Evolutionary conservation across 2,888 invertebrate species (phyloP), one percentile per base, ranked within the genome.

Genomic region (Lucinisca nassula): DNA sequence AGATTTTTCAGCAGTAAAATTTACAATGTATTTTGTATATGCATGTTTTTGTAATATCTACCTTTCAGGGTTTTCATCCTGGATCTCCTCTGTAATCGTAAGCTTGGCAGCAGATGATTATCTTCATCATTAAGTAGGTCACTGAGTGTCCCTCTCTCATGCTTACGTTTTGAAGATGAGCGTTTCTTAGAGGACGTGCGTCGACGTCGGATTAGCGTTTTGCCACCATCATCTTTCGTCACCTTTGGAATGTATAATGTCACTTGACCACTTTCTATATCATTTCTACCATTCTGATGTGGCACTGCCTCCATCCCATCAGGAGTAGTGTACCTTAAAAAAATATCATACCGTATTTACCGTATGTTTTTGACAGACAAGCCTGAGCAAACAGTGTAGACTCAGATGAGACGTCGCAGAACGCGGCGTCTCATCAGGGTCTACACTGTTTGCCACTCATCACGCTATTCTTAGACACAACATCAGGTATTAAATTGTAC

Each of bases 191-290:
- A 85, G 0, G 92, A 89, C 35, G 85, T 85, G 55, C 87, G 77
- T 21, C 92, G 72, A 38, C 88, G 82, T 40, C 92, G 61, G 2
- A 92, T 88, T 35, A 92, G 74, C 14, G 92, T 90, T 51, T 79
- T 87, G 37, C 79, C 78, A 3, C 88, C 88, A 55, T 89, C 88
- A 0, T 90, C 90, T 35, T 92, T 92, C 79, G 92, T 92, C 67
- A 93, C 92, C 61, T 93, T 90, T 6, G 92, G 88, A 78, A 88
- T 88, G 55, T 90, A 87, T 17, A 90, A 74, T 14, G 88, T 88
- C 1, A 67, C 32, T 35, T 67, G 67, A 30, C 67, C 82, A 14
- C 75, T 75, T 35, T 88, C 86, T 21, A 82, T 78, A 35, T 82
- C 55, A 37, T 80, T 24, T 10, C 76, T 49, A 24, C 67, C 74